Base-by-base conservation (phyloP, 92 coral and sea anemone genomes). In the Desmophyllum pertusum region DNA sequence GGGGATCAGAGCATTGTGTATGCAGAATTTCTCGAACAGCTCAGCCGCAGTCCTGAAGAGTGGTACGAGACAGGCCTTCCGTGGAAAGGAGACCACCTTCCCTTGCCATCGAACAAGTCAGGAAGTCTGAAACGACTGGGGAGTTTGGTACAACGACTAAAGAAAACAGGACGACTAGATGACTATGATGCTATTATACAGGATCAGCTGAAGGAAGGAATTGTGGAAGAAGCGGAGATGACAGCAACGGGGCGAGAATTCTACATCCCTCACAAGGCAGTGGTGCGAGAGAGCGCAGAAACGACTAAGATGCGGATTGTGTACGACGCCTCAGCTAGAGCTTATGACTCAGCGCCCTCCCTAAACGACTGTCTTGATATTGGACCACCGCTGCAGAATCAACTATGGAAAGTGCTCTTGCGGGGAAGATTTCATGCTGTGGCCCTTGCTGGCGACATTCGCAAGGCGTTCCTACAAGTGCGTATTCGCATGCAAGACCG, bases 181-280 rank as follows among this genome's bases (percentile, higher is more conserved):
- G 84, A 81, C 38, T 81, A 86, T 31, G 93, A 86, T 75, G 77
- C 84, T 0, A 90, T 90, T 39, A 86, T 86, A 19, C 90, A 82
- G 18, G 85, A 90, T 3, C 88, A 90, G 77, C 76, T 90, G 1
- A 27, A 71, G 10, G 91, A 79, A 66, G 89, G 83, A 51, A 53
- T 90, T 18, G 76, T 87, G 72, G 94, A 91, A 68, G 76, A 83
- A 5, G 91, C 93, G 70, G 91, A 90, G 55, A 81, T 78, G 87
- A 83, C 89, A 75, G 89, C 94, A 23, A 73, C 70, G 15, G 89
- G 87, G 63, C 42, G 74, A 39, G 90, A 89, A 43, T 82, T 89
- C 84, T 89, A 81, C 83, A 89, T 89, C 42, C 93, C 93, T 38
- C 91, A 89, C 84, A 92, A 92, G 31, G 89, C 89, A 31, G 93